phyloP scores from a whole-genome alignment of 2,113 vertebrate genomes.

The Mobula birostris region DNA sequence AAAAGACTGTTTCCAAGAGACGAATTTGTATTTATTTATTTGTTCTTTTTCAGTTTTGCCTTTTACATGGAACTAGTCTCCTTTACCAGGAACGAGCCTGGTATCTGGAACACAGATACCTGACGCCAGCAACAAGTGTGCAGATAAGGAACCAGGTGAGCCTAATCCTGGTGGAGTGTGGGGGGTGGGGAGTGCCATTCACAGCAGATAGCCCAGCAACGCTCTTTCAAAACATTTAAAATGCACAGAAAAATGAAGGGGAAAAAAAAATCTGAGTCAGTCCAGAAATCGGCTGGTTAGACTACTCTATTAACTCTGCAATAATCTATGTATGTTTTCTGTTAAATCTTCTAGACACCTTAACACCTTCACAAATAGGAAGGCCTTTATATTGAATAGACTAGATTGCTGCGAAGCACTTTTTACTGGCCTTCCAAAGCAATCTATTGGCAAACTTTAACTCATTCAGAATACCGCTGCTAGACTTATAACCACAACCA shows the following conservation, averaged over 20 bases:
- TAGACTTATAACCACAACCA: no score
- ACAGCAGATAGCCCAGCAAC: neutral
- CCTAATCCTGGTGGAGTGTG: neutral
- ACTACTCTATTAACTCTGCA: no score
- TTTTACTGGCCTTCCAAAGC: no score
- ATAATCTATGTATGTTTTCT: no score
- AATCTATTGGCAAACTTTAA: no score
- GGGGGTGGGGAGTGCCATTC: neutral
- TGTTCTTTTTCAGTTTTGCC: slow-evolving; percentile 49
- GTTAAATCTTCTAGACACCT: neutral
- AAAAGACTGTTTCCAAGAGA: slow-evolving; percentile 12
- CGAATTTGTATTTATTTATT: slow-evolving; percentile 6
- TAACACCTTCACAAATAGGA: neutral
- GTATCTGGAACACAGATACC: slow-evolving; percentile 54
- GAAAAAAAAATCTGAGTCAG: neutral
- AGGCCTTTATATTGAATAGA: neutral
- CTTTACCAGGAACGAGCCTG: slow-evolving; percentile 55
- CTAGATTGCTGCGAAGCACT: no score
- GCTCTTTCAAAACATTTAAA: neutral
- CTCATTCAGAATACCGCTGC: no score
- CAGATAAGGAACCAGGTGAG: slow-evolving; percentile 53
- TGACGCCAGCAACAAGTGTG: slow-evolving; percentile 44
- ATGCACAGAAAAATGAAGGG: neutral
- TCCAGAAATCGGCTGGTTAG: neutral
- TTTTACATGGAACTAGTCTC: slow-evolving; percentile 53